Conservation (phyloP, 2,888 invertebrate species). For the Drosophila emarginata region DNA sequence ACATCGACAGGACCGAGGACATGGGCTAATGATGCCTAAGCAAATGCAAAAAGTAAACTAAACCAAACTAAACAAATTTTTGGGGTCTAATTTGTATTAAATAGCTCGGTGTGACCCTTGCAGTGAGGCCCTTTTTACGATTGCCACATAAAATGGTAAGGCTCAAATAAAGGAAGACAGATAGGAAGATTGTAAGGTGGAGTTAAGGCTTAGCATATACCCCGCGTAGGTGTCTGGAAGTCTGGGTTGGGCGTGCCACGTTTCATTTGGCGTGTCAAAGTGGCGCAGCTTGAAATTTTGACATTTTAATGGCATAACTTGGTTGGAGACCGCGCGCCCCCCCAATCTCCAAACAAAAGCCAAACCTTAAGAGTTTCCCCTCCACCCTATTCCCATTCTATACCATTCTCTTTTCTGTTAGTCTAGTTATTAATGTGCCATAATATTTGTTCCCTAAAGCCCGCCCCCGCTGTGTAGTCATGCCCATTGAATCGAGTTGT, state of each 20-base stretch:
- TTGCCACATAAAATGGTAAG: background rate
- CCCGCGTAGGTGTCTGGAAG: background rate
- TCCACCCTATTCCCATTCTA: background rate
- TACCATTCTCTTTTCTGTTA: background rate
- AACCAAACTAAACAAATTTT: slow-evolving; percentile 30
- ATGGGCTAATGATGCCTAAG: background rate
- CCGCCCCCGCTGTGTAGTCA: slow-evolving; percentile 1
- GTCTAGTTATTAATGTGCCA: slow-evolving; percentile 61
- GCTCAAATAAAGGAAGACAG: background rate
- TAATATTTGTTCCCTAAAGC: slow-evolving; percentile 45
- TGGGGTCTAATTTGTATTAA: slow-evolving; percentile 51
- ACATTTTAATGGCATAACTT: slow-evolving; percentile 60
- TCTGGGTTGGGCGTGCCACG: slow-evolving; percentile 45
- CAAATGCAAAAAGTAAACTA: background rate
- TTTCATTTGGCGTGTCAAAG: slow-evolving; percentile 59
- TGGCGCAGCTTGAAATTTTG: slow-evolving; percentile 59
- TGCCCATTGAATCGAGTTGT: background rate
- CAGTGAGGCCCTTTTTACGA: background rate
- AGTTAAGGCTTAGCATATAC: background rate
- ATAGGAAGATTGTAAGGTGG: background rate
- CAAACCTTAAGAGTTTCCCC: slow-evolving; percentile 5
- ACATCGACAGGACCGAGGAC: slow-evolving; percentile 12
- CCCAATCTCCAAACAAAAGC: slow-evolving; percentile 9
- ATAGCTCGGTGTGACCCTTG: slow-evolving; percentile 23
- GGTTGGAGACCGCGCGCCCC: slow-evolving; percentile 20